Evolutionary conservation across 1,140 invertebrate genomes (phyloP), one percentile per base, ranked within the genome.

Genomic region (Platyura marginata): DNA sequence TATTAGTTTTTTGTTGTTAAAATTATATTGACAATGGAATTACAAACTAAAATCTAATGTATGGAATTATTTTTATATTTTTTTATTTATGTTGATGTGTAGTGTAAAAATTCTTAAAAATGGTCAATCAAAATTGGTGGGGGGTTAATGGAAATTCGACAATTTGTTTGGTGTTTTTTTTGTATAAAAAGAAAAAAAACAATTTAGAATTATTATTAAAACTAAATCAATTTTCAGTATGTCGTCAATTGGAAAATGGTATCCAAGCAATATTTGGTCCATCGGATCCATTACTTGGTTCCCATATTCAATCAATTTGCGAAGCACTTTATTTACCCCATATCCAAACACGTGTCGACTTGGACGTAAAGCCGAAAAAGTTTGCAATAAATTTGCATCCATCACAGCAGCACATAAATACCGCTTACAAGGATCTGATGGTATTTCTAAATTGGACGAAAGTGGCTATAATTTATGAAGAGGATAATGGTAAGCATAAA

Each of bases 391-490:
- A 91, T 66, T 68, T 95, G 23, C 81, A 91, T 65, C 91, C 91
- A 0, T 75, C 83, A 15, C 79, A 88, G 49, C 73, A 79, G 44
- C 68, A 85, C 42, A 70, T 94, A 49, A 87, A 89, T 56, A 66
- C 73, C 40, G 88, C 90, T 0, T 88, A 89, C 61, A 72, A 77
- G 43, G 89, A 94, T 55, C 69, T 93, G 36, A 86, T 93, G 63
- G 67, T 72, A 19, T 90, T 86, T 56, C 70, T 92, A 22, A 91
- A 92, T 58, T 95, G 90, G 90, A 90, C 85, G 6, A 77, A 80
- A 63, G 86, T 93, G 48, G 89, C 87, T 1, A 83, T 96, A 46
- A 76, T 96, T 23, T 94, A 94, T 54, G 90, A 96, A 61, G 83
- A 70, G 58, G 50, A 59, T 45, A 54, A 56, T 40, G 55, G 57